Conservation (phyloP, 2,113 vertebrate genomes). For the Oreamnos americanus region DNA sequence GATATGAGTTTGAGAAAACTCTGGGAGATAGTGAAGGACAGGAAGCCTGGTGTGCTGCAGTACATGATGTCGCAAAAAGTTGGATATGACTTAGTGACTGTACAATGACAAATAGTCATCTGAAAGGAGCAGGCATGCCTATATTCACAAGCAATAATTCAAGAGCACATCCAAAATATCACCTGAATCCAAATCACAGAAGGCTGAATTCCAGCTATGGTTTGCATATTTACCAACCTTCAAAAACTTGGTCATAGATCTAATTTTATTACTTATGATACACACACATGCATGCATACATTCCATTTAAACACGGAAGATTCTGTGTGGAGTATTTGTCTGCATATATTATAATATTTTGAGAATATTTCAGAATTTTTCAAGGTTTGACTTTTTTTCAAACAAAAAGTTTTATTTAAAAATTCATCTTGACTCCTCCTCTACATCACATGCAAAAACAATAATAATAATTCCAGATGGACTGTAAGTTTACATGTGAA, state of each 20-base stretch:
- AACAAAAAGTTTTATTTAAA: slow-evolving; percentile 17
- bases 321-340: neutral
- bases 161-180: neutral
- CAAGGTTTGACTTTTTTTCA: neutral
- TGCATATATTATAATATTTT: neutral
- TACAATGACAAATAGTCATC: neutral
- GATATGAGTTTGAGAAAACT: neutral
- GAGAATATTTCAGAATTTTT: neutral
- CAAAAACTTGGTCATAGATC: neutral
- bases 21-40: neutral
- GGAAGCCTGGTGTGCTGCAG: neutral
- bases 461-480: neutral
- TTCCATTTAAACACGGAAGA: neutral
- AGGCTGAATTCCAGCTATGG: neutral
- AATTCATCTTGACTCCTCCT: neutral
- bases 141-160: neutral
- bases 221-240: neutral
- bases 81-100: neutral
- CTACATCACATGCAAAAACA: neutral
- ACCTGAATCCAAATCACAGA: neutral
- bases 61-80: neutral
- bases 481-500: neutral
- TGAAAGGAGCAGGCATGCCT: neutral
- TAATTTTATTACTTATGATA: neutral
- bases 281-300: neutral